These are phyloP conservation scores for Decapterus maruadsi DNA, from an alignment of 2,797 vertebrate species.

Conservation along the genomic window DNA sequence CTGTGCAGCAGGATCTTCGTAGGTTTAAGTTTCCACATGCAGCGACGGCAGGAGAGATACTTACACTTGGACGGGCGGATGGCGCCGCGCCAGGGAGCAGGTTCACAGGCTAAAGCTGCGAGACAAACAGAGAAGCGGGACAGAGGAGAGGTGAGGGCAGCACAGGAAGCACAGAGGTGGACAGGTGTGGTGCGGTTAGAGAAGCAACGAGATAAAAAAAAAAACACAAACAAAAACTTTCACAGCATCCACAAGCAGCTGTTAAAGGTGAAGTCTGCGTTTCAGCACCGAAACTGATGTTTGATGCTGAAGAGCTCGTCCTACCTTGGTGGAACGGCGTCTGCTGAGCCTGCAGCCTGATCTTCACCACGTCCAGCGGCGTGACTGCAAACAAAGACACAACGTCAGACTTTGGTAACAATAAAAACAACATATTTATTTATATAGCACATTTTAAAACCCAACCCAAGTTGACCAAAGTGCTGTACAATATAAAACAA, in stretches of 20 bases:
- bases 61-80: constrained; percentile 83
- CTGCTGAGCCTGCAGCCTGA: constrained; percentile 94
- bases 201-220: constrained; percentile 20
- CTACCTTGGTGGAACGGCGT: constrained; percentile 89
- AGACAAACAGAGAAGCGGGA: constrained; percentile 52
- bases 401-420: background rate
- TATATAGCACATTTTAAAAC: too few species aligned
- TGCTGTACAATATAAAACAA: too few species aligned
- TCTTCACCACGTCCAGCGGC: constrained; percentile 96
- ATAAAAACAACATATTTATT: too few species aligned
- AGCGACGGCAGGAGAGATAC: constrained; percentile 62
- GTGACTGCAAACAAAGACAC: constrained; percentile 86
- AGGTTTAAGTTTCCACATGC: constrained; percentile 1
- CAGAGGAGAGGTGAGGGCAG: background rate
- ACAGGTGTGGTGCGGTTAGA: constrained; percentile 38
- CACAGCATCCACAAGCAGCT: background rate
- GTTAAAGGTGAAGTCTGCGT: constrained; percentile 6
- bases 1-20: background rate
- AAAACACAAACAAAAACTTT: background rate
- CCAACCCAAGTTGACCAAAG: too few species aligned
- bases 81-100: constrained; percentile 73
- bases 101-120: constrained; percentile 80
- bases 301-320: background rate
- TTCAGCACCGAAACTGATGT: background rate
- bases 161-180: background rate